These are phyloP conservation scores for Zygogramma bicolorata DNA, from an alignment of 2,888 invertebrate genomes.

Conservation along the genomic window DNA sequence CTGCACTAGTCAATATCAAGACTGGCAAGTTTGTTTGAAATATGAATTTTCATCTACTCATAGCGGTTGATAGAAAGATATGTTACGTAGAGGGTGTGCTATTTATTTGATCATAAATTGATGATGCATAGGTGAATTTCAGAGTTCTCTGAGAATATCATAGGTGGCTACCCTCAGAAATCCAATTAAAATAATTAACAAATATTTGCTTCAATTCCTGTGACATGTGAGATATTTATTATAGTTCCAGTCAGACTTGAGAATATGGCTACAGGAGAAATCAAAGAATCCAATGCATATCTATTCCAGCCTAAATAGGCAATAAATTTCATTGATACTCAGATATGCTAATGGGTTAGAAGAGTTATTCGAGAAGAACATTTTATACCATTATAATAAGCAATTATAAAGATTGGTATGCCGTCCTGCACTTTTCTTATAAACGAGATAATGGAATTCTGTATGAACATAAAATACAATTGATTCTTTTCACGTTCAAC, in stretches of 20 bases:
- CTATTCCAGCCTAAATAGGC: constrained; percentile 41
- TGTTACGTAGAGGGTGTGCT: no score
- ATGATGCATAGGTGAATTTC: no score
- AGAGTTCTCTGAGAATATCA: no score
- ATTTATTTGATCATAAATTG: no score
- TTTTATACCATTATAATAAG: constrained; percentile 40
- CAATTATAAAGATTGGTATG: constrained; percentile 18
- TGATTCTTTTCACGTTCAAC: background rate
- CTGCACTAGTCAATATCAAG: no score
- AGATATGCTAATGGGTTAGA: constrained; percentile 42
- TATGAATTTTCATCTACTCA: no score
- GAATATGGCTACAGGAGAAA: background rate
- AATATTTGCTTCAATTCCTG: no score
- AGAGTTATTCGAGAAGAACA: constrained; percentile 33
- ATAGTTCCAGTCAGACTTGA: background rate
- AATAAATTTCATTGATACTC: constrained; percentile 44
- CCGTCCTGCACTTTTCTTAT: constrained; percentile 4
- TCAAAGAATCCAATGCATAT: constrained; percentile 27
- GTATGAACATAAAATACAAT: background rate
- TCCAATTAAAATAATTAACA: no score
- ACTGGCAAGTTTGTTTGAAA: no score
- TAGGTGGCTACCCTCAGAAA: no score
- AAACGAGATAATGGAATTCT: background rate
- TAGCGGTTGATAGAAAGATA: no score
- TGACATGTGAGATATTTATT: background rate